phyloP scores from a whole-genome alignment of 2,113 vertebrate genomes.

The Catagonus wagneri region DNA sequence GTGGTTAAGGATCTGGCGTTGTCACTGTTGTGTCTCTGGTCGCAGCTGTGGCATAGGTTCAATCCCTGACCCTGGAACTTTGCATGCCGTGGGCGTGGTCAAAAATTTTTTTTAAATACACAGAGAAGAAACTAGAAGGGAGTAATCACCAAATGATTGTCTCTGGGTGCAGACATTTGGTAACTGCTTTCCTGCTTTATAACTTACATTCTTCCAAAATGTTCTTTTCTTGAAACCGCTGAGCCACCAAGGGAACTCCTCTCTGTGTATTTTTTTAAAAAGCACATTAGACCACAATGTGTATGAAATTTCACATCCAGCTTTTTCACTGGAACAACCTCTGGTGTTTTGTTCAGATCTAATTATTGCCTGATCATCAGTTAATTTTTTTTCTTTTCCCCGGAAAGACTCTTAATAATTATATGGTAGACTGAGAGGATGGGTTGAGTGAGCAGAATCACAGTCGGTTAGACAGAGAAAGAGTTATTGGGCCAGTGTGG shows the following conservation, averaged over 20 bases:
- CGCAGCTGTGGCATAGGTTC: too few species aligned
- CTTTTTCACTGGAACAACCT: background rate
- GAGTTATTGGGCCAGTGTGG: background rate
- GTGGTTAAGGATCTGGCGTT: too few species aligned
- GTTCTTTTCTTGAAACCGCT: too few species aligned
- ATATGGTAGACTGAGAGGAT: background rate
- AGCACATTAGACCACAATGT: background rate
- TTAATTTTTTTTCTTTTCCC: conserved; percentile 23
- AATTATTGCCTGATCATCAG: conserved; percentile 1
- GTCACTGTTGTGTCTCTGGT: too few species aligned
- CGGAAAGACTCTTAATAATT: conserved; percentile 5
- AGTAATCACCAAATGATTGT: too few species aligned
- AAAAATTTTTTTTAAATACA: too few species aligned
- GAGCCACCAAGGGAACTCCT: background rate
- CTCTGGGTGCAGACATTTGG: too few species aligned
- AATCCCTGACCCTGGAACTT: too few species aligned
- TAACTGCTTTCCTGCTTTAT: too few species aligned
- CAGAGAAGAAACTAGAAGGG: too few species aligned
- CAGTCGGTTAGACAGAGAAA: background rate
- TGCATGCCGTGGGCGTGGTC: too few species aligned
- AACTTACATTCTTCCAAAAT: too few species aligned
- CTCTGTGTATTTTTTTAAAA: background rate
- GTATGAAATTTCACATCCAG: conserved; percentile 17
- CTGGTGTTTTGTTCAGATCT: conserved; percentile 34
- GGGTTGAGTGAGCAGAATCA: background rate